These are phyloP conservation scores for Ariolimax columbianus DNA, from an alignment of 2,888 invertebrate species.

Conservation along the genomic window DNA sequence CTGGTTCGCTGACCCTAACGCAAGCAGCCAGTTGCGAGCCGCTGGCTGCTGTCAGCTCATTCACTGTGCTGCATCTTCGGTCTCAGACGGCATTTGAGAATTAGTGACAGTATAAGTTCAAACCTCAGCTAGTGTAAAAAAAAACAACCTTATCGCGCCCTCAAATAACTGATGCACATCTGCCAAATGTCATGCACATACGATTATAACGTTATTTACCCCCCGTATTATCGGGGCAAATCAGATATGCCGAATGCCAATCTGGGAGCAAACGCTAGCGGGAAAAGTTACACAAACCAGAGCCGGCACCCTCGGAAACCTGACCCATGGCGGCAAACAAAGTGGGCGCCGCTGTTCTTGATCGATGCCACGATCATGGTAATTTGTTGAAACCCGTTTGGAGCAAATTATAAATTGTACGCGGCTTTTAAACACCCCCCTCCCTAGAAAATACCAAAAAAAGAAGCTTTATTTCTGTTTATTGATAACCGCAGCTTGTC, in stretches of 20 bases:
- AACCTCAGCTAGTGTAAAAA: background rate
- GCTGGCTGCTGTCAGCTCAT: too few relatives aligned
- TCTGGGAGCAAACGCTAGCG: conserved; percentile 18
- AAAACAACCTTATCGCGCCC: background rate
- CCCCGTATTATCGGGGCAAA: background rate
- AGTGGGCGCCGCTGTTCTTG: conserved; percentile 29
- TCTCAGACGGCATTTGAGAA: too few relatives aligned
- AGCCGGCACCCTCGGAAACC: conserved; percentile 2
- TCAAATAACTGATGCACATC: background rate
- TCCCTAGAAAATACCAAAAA: too few relatives aligned
- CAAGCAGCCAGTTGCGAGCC: too few relatives aligned
- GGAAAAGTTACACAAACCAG: conserved; percentile 35
- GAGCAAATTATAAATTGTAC: background rate
- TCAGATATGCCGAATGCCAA: conserved; percentile 35
- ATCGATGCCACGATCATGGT: conserved; percentile 24
- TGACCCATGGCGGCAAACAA: conserved; percentile 28
- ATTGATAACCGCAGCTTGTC: background rate
- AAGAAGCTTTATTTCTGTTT: background rate
- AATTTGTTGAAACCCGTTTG: conserved; percentile 4
- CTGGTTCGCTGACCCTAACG: too few relatives aligned
- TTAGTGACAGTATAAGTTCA: too few relatives aligned
- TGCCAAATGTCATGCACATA: conserved; percentile 7
- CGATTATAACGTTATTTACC: conserved; percentile 34
- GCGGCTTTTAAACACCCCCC: background rate
- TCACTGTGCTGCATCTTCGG: too few relatives aligned